Evolutionary conservation across 1,140 invertebrate species (phyloP).

Genomic region (Saccostrea echinata): DNA sequence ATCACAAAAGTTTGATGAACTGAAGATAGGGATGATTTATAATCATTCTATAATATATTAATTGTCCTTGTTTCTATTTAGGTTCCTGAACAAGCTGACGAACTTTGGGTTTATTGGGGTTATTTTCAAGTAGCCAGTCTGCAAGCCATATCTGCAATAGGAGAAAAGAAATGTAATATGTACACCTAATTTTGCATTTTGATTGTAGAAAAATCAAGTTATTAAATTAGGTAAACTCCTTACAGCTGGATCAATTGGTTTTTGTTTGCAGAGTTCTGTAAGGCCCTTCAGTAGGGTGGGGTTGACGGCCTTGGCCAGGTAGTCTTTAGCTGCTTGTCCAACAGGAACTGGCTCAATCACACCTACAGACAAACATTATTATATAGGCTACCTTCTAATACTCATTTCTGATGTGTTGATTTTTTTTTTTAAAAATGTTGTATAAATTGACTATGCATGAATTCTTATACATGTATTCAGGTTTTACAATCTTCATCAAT

Average conservation of each 20-base stretch:
- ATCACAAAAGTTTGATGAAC: neutral
- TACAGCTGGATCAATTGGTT: conserved; percentile 87
- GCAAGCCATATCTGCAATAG: conserved; percentile 85
- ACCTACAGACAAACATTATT: conserved; percentile 62
- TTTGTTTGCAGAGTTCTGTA: conserved; percentile 85
- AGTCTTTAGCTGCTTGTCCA: conserved; percentile 83
- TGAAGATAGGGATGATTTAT: neutral
- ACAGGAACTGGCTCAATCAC: conserved; percentile 78
- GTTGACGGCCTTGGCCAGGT: conserved; percentile 85
- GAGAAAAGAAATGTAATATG: conserved; percentile 32
- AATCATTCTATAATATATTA: conserved; percentile 2
- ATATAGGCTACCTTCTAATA: too few relatives aligned
- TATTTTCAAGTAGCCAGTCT: conserved; percentile 87
- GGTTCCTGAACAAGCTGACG: conserved; percentile 67
- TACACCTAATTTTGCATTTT: neutral
- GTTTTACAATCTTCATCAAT: too few relatives aligned
- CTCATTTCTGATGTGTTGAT: too few relatives aligned
- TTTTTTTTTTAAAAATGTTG: too few relatives aligned
- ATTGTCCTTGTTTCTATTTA: neutral
- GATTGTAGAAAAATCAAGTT: neutral
- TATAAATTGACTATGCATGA: too few relatives aligned
- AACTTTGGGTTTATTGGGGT: conserved; percentile 86
- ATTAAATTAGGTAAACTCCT: conserved; percentile 31
- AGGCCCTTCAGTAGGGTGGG: conserved; percentile 86
- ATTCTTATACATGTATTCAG: too few relatives aligned